Conservation (phyloP, 2,113 vertebrate species). For the Sapayoa aenigma region DNA sequence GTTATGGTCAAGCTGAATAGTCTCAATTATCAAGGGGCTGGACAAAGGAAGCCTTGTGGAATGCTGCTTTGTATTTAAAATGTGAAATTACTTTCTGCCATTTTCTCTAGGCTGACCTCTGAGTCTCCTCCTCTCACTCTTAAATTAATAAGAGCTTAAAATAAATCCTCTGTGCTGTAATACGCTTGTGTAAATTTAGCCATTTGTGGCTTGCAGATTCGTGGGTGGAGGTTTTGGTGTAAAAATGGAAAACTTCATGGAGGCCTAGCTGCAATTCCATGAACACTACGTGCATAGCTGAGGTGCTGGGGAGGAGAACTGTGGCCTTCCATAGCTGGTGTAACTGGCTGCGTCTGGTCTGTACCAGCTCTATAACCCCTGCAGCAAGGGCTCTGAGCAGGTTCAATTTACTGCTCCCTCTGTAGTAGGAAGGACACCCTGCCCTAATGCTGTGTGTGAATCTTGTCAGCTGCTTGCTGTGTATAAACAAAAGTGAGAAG, state of each 20-base stretch:
- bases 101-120: neutral
- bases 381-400: neutral
- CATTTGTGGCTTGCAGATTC: neutral
- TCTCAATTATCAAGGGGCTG: neutral
- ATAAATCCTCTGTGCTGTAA: neutral
- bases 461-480: neutral
- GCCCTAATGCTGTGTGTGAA: neutral
- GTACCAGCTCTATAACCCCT: neutral
- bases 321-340: neutral
- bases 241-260: neutral
- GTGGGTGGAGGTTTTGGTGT: neutral
- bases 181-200: neutral
- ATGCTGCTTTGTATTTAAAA: neutral
- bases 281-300: neutral
- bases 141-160: too few relatives aligned
- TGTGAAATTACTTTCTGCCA: neutral
- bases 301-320: neutral
- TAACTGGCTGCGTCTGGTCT: neutral
- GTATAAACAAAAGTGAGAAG: neutral
- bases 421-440: neutral
- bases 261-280: neutral
- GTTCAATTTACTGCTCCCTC: neutral
- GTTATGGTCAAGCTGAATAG: neutral
- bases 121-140: neutral
- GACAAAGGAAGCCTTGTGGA: neutral